Evolutionary conservation across 2,113 vertebrate genomes (phyloP).

Genomic region (Xerus inauris): DNA sequence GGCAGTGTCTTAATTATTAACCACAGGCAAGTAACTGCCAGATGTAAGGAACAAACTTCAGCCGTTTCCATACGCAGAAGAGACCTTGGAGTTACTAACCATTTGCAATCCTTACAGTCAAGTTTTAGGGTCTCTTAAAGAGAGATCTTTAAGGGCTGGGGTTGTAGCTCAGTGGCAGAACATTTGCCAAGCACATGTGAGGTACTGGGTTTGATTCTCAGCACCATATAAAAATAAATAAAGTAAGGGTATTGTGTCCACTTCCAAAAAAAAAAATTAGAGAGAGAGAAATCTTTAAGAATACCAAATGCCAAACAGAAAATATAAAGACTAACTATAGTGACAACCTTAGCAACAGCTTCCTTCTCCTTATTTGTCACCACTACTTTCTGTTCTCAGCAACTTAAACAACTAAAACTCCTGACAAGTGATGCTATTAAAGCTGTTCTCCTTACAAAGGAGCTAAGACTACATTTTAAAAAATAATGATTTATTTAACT

Average conservation of each 20-base stretch:
- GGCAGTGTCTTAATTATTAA: conserved; percentile 73
- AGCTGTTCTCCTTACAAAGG: conserved; percentile 51
- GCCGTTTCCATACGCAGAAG: conserved; percentile 35
- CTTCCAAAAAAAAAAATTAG: no score
- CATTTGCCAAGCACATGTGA: no score
- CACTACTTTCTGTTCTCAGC: neutral
- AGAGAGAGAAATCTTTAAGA: neutral
- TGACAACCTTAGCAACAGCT: neutral
- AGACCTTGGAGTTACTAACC: neutral
- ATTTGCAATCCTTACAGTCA: neutral
- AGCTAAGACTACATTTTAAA: conserved; percentile 17
- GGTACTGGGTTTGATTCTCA: no score
- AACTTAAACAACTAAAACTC: conserved; percentile 58
- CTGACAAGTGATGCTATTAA: conserved; percentile 23
- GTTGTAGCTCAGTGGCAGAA: no score
- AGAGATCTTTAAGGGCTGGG: neutral
- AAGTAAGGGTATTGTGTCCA: no score
- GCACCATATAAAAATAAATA: no score
- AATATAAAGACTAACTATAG: conserved; percentile 37
- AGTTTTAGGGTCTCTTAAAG: conserved; percentile 1
- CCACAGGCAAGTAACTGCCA: conserved; percentile 43
- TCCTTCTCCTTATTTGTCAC: neutral
- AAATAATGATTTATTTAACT: conserved; percentile 40
- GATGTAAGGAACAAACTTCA: conserved; percentile 59
- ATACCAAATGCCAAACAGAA: neutral